Evolutionary conservation across 2,888 invertebrate species (phyloP).

Genomic region (Tiliacea citrago): DNA sequence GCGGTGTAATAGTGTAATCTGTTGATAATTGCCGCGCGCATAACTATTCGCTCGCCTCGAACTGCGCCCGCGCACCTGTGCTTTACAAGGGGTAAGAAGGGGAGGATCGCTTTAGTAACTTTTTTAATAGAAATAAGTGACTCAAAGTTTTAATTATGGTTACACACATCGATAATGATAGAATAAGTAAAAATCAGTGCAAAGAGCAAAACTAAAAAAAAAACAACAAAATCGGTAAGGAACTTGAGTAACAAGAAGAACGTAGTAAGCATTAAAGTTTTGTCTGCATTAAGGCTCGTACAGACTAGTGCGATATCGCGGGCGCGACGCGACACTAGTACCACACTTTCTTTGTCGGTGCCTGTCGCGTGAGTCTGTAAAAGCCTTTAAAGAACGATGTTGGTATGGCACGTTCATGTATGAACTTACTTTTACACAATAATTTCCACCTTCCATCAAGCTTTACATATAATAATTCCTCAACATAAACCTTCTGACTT

Average conservation of each 20-base stretch:
- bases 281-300: background rate
- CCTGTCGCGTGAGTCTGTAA: no score
- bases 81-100: conserved; percentile 2
- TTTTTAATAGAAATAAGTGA: background rate
- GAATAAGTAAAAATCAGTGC: no score
- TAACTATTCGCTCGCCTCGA: conserved; percentile 57
- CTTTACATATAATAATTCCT: background rate
- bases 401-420: no score
- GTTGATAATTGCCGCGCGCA: conserved; percentile 61
- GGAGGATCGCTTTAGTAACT: background rate
- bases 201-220: no score
- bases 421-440: background rate
- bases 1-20: conserved; percentile 83
- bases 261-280: background rate
- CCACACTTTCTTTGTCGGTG: no score
- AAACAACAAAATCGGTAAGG: no score
- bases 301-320: no score
- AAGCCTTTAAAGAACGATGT: background rate
- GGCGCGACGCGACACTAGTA: no score
- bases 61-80: conserved; percentile 63
- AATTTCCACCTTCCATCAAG: background rate
- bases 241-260: background rate
- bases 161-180: background rate
- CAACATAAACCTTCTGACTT: conserved; percentile 26
- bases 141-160: background rate